Evolutionary conservation across 2,797 vertebrate genomes (phyloP).

Genomic region (Austrolebias charrua): DNA sequence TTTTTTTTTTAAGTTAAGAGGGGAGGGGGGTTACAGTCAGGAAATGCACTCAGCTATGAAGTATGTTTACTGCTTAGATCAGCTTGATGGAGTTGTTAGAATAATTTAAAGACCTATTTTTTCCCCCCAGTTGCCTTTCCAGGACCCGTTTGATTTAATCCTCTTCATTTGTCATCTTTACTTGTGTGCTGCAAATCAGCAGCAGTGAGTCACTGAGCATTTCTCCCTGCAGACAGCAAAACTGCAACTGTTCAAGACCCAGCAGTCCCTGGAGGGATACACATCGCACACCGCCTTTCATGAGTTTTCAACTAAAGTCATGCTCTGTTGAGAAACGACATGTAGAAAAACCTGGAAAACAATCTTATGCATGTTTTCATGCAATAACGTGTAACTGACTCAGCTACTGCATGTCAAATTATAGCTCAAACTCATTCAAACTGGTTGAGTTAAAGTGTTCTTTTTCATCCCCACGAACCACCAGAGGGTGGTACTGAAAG

Average conservation of each 20-base stretch:
- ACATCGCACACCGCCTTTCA: no score
- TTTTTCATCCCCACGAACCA: no score
- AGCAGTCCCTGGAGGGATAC: no score
- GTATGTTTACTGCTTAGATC: slow-evolving; percentile 60
- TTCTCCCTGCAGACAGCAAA: slow-evolving; percentile 52
- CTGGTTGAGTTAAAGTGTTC: no score
- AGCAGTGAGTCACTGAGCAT: slow-evolving; percentile 63
- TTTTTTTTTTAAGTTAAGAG: slow-evolving; percentile 8
- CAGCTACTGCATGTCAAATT: no score
- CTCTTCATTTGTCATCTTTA: slow-evolving; percentile 75
- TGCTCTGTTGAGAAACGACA: no score
- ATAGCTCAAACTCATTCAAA: no score
- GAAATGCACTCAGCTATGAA: slow-evolving; percentile 55
- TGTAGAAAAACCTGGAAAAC: no score
- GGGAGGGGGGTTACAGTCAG: slow-evolving; percentile 33
- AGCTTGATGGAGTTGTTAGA: slow-evolving; percentile 70
- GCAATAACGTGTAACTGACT: no score
- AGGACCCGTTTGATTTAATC: slow-evolving; percentile 72
- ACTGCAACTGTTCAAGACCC: slow-evolving; percentile 3
- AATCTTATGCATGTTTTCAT: no score
- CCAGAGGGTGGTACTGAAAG: no score
- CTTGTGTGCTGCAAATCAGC: slow-evolving; percentile 53
- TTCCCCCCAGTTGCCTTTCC: slow-evolving; percentile 48
- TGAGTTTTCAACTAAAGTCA: no score
- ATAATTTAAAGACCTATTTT: slow-evolving; percentile 71